Percentiles rank a stretch among this genome's conserved stretches.
Evolutionary conservation across 1,140 invertebrate genomes (phyloP).

Genomic region (Danaus melanippus): DNA sequence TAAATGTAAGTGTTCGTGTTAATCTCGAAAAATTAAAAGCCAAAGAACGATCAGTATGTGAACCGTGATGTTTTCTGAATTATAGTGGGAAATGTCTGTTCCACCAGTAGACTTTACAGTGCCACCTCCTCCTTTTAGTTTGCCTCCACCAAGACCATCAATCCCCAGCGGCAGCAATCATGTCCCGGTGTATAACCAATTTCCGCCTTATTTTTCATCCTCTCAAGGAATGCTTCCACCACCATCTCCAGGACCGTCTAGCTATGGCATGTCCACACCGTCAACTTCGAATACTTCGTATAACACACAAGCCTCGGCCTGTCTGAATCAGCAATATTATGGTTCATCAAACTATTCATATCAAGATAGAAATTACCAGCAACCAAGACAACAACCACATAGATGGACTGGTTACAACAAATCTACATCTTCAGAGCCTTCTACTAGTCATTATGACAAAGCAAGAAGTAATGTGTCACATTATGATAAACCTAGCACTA

Average conservation of each 20-base stretch:
- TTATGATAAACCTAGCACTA: too few species aligned
- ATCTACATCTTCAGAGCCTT: too few species aligned
- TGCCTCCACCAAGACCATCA: constrained; percentile 27
- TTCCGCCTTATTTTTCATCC: constrained; percentile 16
- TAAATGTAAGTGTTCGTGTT: not conserved
- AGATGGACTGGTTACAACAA: too few species aligned
- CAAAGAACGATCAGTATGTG: not conserved
- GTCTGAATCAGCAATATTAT: too few species aligned
- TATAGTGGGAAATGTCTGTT: constrained; percentile 34
- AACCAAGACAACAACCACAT: too few species aligned
- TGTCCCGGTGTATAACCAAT: constrained; percentile 22
- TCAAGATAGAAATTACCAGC: too few species aligned
- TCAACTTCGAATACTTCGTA: too few species aligned
- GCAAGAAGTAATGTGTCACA: too few species aligned
- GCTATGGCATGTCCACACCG: not conserved
- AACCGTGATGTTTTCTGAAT: not conserved
- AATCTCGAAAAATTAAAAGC: not conserved
- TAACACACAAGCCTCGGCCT: too few species aligned
- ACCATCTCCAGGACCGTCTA: constrained; percentile 9
- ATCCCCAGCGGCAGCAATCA: constrained; percentile 17
- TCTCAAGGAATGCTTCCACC: constrained; percentile 24
- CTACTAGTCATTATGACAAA: too few species aligned
- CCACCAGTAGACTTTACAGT: constrained; percentile 43
- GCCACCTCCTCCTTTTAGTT: constrained; percentile 40
- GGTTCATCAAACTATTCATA: too few species aligned